Evolutionary conservation across 2,888 invertebrate species (phyloP), one percentile per base, ranked within the genome.

Genomic region (Pheosia gnoma): DNA sequence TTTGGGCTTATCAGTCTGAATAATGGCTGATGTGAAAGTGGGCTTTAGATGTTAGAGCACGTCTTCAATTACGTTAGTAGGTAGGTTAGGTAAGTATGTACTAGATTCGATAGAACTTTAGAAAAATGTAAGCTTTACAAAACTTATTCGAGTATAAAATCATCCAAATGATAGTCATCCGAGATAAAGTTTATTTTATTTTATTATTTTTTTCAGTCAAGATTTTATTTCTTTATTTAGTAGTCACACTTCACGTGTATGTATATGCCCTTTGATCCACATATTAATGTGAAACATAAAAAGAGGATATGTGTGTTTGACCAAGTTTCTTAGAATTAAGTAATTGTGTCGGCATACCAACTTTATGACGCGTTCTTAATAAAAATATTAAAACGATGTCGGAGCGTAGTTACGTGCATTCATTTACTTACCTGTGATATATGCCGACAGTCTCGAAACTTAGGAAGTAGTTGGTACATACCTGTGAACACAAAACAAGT

Each of bases 401-500:
- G 25, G 51, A 9, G 25, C 1, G 51, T 54, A 37, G 4, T 6
- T 54, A 54, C 10, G 8, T 54, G 10, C 38, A 25, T 54, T 54
- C 38, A 25, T 54, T 54, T 25, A 54, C 54, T 54, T 54, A 54
- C 54, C 6, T n/a, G n/a, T 13, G 25, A 25, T 25, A 54, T 4
- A 38, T 37, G n/a, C 5, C 6, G 38, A 54, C 11, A 7, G n/a
- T 47, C 47, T 52, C 38, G 54, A 54, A 39, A 54, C n/a, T 37
- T 52, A 8, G 8, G 53, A 53, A 37, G n/a, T 38, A 9, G 36
- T 11, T 51, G 49, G 11, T 51, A 68, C 71, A 65, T 72, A 79
- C 79, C 78, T 79, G 79, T 47, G 49, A 70, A 79, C 68, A 79
- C 25, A 78, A 71, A 68, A 68, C n/a, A 67, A 47, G 3, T 9